Base-by-base conservation (phyloP, 1,140 invertebrate genomes). In the Panonychus citri region DNA sequence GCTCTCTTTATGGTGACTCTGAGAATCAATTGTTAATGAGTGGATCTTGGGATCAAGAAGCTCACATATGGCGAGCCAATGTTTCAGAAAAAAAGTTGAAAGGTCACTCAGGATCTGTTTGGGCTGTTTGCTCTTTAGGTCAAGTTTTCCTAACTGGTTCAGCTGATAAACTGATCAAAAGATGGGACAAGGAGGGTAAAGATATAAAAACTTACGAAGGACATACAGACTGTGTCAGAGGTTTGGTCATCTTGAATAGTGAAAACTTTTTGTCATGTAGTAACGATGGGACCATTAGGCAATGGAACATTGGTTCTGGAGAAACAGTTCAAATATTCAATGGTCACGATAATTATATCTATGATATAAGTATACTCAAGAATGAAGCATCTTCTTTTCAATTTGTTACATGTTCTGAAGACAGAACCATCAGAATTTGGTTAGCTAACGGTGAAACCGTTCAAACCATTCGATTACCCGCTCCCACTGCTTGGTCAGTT, bases 31-130 rank as follows among this genome's bases (percentile, higher is more conserved):
- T 75, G 19, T 73, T 83, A 65, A 65, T 81, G 19, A 85, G 81
- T 65, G 83, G 86, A 43, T 94, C 88, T 13, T 95, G 88, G 89
- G 90, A 95, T 66, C 76, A 76, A 60, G 85, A 82, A 15, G 85
- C 82, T 0, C 78, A 79, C 64, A 70, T 90, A 21, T 93, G 88
- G 88, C 72, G 75, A 50, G 67, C 69, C 26, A 63, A 72, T 43
- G 67, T 73, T 56, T 70, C 67, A 62, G 65, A 72, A 17, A 63
- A 79, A 34, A 77, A 77, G 2, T 71, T 86, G 2, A 72, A 71
- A 60, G 83, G 82, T 7, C 89, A 95, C 65, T 71, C 76, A 28
- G 66, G 81, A 25, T 85, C 90, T 26, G 84, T 96, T 15, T 97
- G 91, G 91, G 77, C 80, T 43, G 80, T 85, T 0, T 73, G 80